Evolutionary conservation across 2,113 vertebrate species (phyloP).

Genomic region (Phalacrocorax brasilianus): DNA sequence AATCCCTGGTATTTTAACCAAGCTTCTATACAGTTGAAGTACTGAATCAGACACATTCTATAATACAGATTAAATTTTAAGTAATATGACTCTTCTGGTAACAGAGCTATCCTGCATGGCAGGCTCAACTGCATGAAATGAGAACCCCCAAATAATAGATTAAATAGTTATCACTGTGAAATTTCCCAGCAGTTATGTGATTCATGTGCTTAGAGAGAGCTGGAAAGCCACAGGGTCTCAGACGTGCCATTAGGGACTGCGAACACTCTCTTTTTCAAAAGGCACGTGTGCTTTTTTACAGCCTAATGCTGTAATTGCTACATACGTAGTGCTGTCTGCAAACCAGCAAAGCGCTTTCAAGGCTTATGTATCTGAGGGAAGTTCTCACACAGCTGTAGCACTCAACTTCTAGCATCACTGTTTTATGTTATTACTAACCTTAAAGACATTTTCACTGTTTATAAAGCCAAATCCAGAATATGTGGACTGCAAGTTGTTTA

Average conservation of each 20-base stretch:
- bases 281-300: background rate
- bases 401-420: background rate
- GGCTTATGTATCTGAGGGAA: fast-evolving
- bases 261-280: background rate
- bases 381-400: background rate
- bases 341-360: background rate
- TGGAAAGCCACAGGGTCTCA: background rate
- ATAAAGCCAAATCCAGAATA: constrained; percentile 92
- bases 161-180: background rate
- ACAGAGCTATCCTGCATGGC: background rate
- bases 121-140: background rate
- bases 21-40: background rate
- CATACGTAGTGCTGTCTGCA: background rate
- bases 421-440: constrained; percentile 64
- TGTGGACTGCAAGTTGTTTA: constrained; percentile 98
- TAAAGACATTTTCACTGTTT: constrained; percentile 97
- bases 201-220: background rate
- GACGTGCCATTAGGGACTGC: background rate
- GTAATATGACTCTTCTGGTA: background rate
- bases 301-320: background rate
- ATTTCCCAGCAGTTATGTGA: background rate
- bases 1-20: background rate
- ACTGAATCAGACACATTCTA: background rate
- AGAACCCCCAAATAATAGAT: background rate
- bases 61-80: background rate